Conservation (phyloP, 2,888 invertebrate genomes). For the Scaptomyza polygonia region DNA sequence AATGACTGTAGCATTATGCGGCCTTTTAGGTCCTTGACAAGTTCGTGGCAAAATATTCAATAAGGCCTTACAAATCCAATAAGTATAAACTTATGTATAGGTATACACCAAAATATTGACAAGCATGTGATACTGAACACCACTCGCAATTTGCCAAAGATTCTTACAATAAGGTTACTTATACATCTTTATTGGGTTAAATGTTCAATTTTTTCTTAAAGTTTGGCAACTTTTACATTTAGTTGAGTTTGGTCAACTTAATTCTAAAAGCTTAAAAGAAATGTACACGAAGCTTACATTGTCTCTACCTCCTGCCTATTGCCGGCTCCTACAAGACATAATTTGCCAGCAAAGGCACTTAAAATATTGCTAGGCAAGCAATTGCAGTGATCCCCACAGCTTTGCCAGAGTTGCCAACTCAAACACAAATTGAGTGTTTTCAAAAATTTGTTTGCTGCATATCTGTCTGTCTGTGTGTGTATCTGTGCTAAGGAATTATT, state of each 20-base stretch:
- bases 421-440: conserved; percentile 10
- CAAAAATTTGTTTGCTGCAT: conserved; percentile 64
- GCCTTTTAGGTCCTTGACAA: neutral
- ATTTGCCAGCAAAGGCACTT: conserved; percentile 45
- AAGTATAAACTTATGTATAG: neutral
- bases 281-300: neutral
- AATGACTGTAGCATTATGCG: conserved; percentile 36
- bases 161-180: neutral
- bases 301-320: conserved; percentile 8
- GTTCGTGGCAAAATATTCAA: neutral
- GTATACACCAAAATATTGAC: neutral
- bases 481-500: conserved; percentile 31
- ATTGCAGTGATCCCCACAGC: conserved; percentile 21
- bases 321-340: conserved; percentile 39
- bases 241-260: neutral
- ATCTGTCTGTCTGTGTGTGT: conserved; percentile 14
- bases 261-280: neutral
- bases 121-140: too few relatives aligned
- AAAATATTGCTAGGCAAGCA: conserved; percentile 36
- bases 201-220: too few relatives aligned
- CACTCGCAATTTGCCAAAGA: conserved; percentile 2
- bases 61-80: neutral
- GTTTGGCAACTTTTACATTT: too few relatives aligned
- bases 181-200: too few relatives aligned
- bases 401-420: conserved; percentile 10